Conservation (phyloP, 2,797 vertebrate species). For the Halcyon leucocephala region DNA sequence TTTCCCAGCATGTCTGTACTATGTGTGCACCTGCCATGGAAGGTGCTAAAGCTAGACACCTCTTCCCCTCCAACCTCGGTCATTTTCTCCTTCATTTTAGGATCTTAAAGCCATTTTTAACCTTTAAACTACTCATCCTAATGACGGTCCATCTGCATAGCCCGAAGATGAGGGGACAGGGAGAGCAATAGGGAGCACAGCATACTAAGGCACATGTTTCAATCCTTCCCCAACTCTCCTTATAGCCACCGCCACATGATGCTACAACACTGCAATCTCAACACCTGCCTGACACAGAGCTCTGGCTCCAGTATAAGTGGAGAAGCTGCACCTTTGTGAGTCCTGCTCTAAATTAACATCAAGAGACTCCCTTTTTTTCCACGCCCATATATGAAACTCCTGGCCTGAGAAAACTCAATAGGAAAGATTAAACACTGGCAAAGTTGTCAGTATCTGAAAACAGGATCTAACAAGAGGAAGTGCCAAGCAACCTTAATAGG, state of each 20-base stretch:
- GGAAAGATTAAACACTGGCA: background rate
- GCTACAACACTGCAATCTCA: rapidly evolving
- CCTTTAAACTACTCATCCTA: background rate
- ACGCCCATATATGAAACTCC: background rate
- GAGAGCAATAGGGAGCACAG: background rate
- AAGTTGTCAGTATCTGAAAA: background rate
- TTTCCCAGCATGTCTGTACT: rapidly evolving
- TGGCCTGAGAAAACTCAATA: background rate
- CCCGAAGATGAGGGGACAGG: background rate
- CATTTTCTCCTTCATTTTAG: background rate
- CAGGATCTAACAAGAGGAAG: background rate
- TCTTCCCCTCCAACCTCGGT: background rate
- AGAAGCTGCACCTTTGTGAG: background rate
- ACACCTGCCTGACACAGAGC: background rate
- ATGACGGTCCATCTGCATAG: background rate
- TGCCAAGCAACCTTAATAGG: background rate
- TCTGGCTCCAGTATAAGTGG: rapidly evolving
- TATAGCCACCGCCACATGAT: rapidly evolving
- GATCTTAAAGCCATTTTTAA: background rate
- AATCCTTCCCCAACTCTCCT: background rate
- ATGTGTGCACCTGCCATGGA: rapidly evolving
- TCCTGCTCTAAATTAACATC: background rate
- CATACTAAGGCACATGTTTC: rapidly evolving
- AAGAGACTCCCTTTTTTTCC: background rate
- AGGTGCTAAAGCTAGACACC: rapidly evolving